Base-by-base conservation (phyloP, 1,140 invertebrate genomes). In the Aradophagus sp. region DNA sequence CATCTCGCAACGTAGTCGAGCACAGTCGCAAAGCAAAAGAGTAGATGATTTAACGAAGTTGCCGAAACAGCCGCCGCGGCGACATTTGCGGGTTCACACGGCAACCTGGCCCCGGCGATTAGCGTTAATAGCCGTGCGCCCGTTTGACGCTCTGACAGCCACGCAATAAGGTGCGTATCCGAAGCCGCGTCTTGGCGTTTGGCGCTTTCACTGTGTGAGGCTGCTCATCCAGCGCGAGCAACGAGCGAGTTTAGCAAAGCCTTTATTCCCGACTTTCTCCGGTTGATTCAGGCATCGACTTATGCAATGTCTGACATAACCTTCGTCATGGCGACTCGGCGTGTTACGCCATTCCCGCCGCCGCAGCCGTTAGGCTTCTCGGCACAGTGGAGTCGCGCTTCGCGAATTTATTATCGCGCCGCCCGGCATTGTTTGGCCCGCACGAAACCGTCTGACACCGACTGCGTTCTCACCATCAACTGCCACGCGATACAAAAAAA, bases 301-400 rank as follows among this genome's bases (percentile, higher is more conserved):
- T 86, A 81, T 72, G 82, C 77, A 85, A 85, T 75, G 77, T 84
- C 84, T 86, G 84, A 86, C 83, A 86, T 85, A 86, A 86, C 83
- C 84, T 84, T 84, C 83, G 83, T 77, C 80, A 81, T 75, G 74
- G 75, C 77, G 76, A 70, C 74, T 73, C 71, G 75, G 66, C 71
- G 69, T 14, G 77, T 86, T 85, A 84, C 84, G 81, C 79, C 83
- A 86, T 76, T 44, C 48, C 52, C 26, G 50, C 59, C 55, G 73
- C 73, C 73, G 73, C 62, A 55, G 35, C n/a, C 45, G 55, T 15
- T n/a, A n/a, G 50, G 35, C 58, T 68, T 67, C 56, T 70, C 39
- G 39, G 35, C 39, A 42, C 53, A 16, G 42, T 55, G 16, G 65
- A 56, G 45, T 53, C 58, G 19, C 47, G 52, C 44, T 8, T 62